A percentile compares a stretch with the other conserved stretches of the same genome.
Conservation (phyloP, 2,797 vertebrate genomes). For the Sebastolobus alascanus region DNA sequence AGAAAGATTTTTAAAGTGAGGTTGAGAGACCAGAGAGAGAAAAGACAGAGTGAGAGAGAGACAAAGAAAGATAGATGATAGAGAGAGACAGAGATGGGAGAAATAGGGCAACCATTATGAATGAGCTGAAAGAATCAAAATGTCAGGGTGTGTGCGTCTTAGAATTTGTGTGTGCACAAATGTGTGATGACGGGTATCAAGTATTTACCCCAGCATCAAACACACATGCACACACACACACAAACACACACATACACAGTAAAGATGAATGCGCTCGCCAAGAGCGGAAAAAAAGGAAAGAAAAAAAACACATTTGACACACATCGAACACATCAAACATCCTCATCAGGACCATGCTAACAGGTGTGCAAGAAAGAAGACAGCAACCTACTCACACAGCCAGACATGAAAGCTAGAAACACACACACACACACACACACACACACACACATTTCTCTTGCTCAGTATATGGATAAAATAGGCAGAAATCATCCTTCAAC, state of each 20-base stretch:
- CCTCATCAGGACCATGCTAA: constrained; percentile 46
- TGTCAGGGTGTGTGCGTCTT: constrained; percentile 42
- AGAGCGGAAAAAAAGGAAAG: neutral
- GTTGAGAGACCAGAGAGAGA: constrained; percentile 35
- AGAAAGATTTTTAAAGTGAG: constrained; percentile 44
- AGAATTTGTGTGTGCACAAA: neutral
- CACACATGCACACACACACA: neutral
- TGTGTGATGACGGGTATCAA: constrained; percentile 51
- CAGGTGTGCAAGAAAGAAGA: constrained; percentile 61
- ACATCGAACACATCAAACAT: constrained; percentile 61
- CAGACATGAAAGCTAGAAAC: constrained; percentile 48
- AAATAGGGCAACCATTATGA: constrained; percentile 55
- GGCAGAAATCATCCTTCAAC: constrained; percentile 17
- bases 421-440: constrained; percentile 25
- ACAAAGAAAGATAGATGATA: neutral
- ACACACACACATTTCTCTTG: neutral
- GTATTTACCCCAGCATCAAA: constrained; percentile 62
- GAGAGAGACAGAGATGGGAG: constrained; percentile 23
- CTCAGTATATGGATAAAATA: constrained; percentile 28
- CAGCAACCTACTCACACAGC: constrained; percentile 22
- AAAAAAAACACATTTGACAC: constrained; percentile 43
- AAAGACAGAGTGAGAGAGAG: constrained; percentile 12
- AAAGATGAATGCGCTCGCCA: neutral
- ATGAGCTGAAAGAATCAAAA: constrained; percentile 65
- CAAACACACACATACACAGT: neutral